Percentiles rank a stretch among this genome's conserved stretches.
These are phyloP conservation scores for Cheilosia pagana DNA, from an alignment of 2,888 invertebrate species.

Conservation along the genomic window DNA sequence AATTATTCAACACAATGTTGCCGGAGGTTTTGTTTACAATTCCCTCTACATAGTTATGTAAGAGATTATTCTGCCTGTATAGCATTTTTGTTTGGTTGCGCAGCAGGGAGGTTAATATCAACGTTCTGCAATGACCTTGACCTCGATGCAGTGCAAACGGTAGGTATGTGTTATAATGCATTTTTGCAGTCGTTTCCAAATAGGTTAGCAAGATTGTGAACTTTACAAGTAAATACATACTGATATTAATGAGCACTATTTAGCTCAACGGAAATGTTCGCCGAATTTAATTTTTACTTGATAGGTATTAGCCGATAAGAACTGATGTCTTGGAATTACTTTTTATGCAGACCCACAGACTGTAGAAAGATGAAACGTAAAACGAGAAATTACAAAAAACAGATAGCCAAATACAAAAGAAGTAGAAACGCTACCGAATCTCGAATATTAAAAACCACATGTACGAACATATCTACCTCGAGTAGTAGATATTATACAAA, in stretches of 20 bases:
- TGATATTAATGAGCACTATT: not conserved
- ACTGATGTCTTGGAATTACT: no score
- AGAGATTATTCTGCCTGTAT: slow-evolving; percentile 11
- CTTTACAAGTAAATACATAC: not conserved
- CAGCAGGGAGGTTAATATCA: slow-evolving; percentile 53
- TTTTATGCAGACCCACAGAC: no score
- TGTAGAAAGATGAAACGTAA: no score
- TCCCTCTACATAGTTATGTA: slow-evolving; percentile 18
- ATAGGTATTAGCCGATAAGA: no score
- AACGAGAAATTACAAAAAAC: no score
- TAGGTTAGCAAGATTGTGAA: not conserved
- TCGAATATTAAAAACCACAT: no score
- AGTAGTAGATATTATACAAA: no score
- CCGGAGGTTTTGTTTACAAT: slow-evolving; percentile 28
- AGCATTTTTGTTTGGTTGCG: slow-evolving; percentile 17
- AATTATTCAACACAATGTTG: slow-evolving; percentile 26
- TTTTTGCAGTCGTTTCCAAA: not conserved
- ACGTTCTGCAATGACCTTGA: slow-evolving; percentile 63
- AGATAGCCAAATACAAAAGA: no score
- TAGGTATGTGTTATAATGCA: not conserved
- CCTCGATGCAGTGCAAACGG: slow-evolving; percentile 36
- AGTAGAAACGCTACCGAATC: no score
- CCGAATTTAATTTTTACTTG: no score
- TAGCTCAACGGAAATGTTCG: no score
- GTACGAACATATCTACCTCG: no score